A percentile compares a stretch with the other conserved stretches of the same genome.
Conservation (phyloP, 2,797 vertebrate genomes). For the Lycodopsis pacificus region DNA sequence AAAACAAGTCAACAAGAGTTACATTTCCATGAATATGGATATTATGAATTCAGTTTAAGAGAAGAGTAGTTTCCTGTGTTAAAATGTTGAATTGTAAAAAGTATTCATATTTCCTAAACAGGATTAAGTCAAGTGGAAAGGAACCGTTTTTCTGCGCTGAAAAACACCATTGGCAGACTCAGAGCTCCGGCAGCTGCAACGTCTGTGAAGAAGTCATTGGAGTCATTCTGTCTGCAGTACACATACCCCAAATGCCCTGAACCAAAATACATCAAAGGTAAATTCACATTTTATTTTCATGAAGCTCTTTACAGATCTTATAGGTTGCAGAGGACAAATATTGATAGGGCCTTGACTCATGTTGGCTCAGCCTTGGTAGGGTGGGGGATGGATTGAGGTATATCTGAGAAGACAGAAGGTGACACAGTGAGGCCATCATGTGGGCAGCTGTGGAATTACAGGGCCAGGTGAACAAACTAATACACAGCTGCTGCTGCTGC, state of each 20-base stretch:
- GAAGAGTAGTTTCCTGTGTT: not conserved
- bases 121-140: conserved; percentile 56
- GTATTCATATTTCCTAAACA: not conserved
- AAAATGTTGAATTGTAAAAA: not conserved
- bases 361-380: too few relatives aligned
- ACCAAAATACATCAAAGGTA: conserved; percentile 48
- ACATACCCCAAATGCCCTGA: conserved; percentile 58
- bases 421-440: too few relatives aligned
- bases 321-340: too few relatives aligned
- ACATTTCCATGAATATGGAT: not conserved
- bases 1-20: not conserved
- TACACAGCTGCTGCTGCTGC: too few relatives aligned
- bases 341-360: too few relatives aligned
- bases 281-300: too few relatives aligned
- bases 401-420: too few relatives aligned
- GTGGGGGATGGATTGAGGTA: not conserved
- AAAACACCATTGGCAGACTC: conserved; percentile 23
- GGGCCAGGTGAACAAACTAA: too few relatives aligned
- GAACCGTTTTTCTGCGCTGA: conserved; percentile 46
- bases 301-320: too few relatives aligned
- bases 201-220: conserved; percentile 35
- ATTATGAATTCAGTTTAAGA: not conserved
- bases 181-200: conserved; percentile 14
- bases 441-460: too few relatives aligned
- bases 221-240: conserved; percentile 43